Evolutionary conservation across 2,113 vertebrate species (phyloP).

Genomic region (Ceyx margarethae): DNA sequence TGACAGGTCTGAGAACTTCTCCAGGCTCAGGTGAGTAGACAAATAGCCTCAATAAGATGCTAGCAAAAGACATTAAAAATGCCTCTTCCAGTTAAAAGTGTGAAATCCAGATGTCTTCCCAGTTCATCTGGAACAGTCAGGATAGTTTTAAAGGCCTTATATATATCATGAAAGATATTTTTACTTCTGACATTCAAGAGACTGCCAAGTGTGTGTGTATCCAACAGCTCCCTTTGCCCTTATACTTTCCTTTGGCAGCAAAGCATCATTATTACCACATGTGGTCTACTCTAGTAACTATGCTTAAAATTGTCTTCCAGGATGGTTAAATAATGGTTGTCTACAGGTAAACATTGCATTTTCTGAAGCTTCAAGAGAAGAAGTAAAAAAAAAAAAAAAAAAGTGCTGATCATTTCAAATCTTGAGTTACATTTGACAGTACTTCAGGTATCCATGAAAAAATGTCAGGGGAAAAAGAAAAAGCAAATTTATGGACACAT

Average conservation of each 20-base stretch:
- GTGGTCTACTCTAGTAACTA: neutral
- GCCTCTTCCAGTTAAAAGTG: neutral
- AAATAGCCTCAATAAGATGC: neutral
- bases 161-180: neutral
- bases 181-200: neutral
- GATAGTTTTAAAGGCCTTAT: neutral
- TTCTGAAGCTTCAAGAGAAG: neutral
- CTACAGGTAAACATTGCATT: neutral
- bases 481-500: neutral
- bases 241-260: neutral
- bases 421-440: neutral
- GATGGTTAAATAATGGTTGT: neutral
- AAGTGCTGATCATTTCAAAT: neutral
- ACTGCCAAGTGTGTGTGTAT: neutral
- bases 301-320: neutral
- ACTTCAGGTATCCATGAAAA: neutral
- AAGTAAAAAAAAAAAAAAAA: neutral
- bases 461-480: neutral
- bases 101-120: neutral
- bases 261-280: neutral
- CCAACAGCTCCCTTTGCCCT: neutral
- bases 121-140: neutral
- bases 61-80: neutral
- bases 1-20: slow-evolving; percentile 8
- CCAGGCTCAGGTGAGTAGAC: neutral